These are phyloP conservation scores for Nicator chloris DNA, from an alignment of 2,113 vertebrate genomes.

Conservation along the genomic window DNA sequence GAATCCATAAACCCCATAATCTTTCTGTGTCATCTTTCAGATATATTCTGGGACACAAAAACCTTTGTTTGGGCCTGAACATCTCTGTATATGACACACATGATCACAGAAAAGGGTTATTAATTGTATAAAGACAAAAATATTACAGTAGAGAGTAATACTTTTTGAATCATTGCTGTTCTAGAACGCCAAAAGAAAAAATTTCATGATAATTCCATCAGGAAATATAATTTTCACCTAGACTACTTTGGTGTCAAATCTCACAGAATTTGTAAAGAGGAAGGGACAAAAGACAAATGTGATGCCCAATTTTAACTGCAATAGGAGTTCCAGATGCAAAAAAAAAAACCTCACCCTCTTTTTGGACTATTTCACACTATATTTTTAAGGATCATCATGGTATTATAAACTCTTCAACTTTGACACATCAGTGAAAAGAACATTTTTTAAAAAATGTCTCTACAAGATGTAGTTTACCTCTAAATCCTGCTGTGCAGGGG, in stretches of 20 bases:
- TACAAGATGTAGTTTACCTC: not conserved
- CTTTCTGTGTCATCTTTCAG: not conserved
- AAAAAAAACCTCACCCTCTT: fast-evolving
- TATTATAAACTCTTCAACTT: not conserved
- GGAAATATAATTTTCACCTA: not conserved
- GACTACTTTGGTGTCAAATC: not conserved
- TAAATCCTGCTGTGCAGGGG: not conserved
- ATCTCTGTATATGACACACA: not conserved
- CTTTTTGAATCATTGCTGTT: not conserved
- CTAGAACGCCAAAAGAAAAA: not conserved
- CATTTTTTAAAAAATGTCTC: not conserved
- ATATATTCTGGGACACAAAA: not conserved
- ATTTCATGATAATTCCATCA: not conserved
- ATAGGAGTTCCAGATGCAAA: not conserved
- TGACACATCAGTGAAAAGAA: not conserved
- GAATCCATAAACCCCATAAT: not conserved
- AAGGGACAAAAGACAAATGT: not conserved
- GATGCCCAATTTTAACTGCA: not conserved
- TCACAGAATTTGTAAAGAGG: not conserved
- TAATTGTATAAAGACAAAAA: not conserved
- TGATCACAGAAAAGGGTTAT: not conserved
- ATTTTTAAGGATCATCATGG: not conserved
- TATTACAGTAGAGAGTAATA: not conserved
- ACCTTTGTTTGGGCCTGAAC: not conserved
- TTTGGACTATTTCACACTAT: not conserved